Evolutionary conservation across 1,140 invertebrate genomes (phyloP), one percentile per base, ranked within the genome.

Genomic region (Brachionus plicatilis): DNA sequence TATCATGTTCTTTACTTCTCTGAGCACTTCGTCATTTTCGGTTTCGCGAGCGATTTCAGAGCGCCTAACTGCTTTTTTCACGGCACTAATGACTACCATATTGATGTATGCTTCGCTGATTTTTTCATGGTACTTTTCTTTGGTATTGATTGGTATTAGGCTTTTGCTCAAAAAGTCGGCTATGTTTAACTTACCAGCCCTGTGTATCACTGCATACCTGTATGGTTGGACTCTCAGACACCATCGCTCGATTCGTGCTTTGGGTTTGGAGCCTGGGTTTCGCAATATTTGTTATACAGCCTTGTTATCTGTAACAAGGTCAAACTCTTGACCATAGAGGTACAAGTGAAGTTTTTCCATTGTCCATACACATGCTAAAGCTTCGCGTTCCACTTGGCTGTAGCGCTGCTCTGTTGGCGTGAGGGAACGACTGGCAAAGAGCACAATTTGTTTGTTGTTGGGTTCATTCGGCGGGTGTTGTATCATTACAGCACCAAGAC

Each of bases 401-500:
- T 88, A 88, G 27, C 86, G 86, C 66, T 50, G 68, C 82, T 89
- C 88, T 8, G 86, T 33, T 29, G 14, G 27, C 14, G 17, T n/a
- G 9, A 83, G 43, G 0, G 24, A 68, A 9, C 82, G 33, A 7
- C 86, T 88, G 5, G 86, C 87, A 92, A 14, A 87, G 6, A 65
- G 17, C 17, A 65, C 56, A 24, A 65, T 65, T 90, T 27, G 14
- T 65, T 8, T 70, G 20, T 14, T 76, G 41, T 75, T 75, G 3
- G 70, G 29, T 68, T 20, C 1, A 79, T 75, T 9, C 4, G 8
- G 33, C 29, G 12, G 1, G 45, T 83, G 75, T 75, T 91, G 90
- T 17, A 86, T 85, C 14, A 92, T 37, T 1, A 92, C 90, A 1
- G 89, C 90, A 14, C 90, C 90, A 6, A 91, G 27, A 0, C 89